These are phyloP conservation scores for Papilio polyxenes DNA, from an alignment of 1,140 invertebrate species.

Conservation along the genomic window DNA sequence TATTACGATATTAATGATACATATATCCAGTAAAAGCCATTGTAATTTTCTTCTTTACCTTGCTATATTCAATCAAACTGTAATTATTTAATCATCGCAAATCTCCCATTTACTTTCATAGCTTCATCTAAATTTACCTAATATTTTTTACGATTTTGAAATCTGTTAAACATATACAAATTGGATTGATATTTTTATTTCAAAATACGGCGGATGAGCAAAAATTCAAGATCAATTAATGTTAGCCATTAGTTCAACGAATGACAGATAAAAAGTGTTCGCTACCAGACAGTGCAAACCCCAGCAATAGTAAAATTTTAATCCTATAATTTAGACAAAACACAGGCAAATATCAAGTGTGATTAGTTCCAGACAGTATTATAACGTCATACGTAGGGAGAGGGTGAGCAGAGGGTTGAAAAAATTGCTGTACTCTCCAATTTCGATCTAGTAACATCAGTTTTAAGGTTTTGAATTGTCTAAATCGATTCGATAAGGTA, in stretches of 20 bases:
- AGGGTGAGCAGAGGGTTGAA: constrained; percentile 55
- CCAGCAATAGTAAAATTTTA: constrained; percentile 40
- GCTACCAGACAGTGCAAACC: neutral
- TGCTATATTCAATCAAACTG: too few relatives aligned
- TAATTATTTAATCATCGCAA: too few relatives aligned
- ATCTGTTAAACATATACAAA: too few relatives aligned
- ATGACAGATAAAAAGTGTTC: neutral
- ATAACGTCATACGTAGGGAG: constrained; percentile 53
- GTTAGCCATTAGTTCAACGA: neutral
- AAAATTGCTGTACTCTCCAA: constrained; percentile 31
- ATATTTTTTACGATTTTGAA: too few relatives aligned
- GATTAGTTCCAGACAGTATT: constrained; percentile 74
- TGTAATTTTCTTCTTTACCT: too few relatives aligned
- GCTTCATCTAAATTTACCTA: too few relatives aligned
- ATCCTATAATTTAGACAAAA: constrained; percentile 56
- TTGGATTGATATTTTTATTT: too few relatives aligned
- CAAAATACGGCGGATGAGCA: too few relatives aligned
- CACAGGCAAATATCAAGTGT: constrained; percentile 60
- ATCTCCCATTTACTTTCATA: too few relatives aligned
- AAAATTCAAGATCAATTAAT: too few relatives aligned
- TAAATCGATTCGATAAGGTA: neutral
- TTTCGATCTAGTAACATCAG: constrained; percentile 36
- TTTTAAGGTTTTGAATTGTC: constrained; percentile 36
- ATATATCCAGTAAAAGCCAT: too few relatives aligned
- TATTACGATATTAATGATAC: too few relatives aligned